Conservation (phyloP, 92 coral and sea anemone genomes). For the Siderastrea radians region DNA sequence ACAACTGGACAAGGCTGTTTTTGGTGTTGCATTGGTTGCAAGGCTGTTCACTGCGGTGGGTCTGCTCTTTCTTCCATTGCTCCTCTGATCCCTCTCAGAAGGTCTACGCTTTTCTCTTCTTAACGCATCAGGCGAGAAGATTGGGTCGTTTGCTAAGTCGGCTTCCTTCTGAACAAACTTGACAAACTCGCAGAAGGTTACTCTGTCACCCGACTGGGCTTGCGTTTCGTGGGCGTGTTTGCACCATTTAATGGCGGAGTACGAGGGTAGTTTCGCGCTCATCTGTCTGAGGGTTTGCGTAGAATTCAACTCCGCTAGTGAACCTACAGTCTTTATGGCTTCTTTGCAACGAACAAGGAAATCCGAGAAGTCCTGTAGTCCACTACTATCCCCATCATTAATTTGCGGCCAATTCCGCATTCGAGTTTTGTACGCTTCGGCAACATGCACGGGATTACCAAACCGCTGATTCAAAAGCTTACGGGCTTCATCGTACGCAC, state of each 20-base stretch:
- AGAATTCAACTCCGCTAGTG: slow-evolving; percentile 54
- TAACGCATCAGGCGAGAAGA: slow-evolving; percentile 72
- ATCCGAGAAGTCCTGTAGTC: slow-evolving; percentile 64
- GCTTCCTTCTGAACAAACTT: slow-evolving; percentile 64
- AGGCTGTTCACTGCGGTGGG: slow-evolving; percentile 10
- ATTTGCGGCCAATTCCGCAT: slow-evolving; percentile 69
- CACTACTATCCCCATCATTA: slow-evolving; percentile 60
- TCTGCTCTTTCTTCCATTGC: not conserved
- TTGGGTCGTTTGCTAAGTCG: slow-evolving; percentile 74
- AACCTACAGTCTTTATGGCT: slow-evolving; percentile 44
- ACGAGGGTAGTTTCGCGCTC: slow-evolving; percentile 45
- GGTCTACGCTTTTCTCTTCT: slow-evolving; percentile 37
- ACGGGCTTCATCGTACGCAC: no score
- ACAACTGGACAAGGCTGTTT: not conserved
- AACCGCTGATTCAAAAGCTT: slow-evolving; percentile 8
- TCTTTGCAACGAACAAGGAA: slow-evolving; percentile 63
- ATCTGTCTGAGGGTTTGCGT: slow-evolving; percentile 38
- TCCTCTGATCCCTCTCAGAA: not conserved
- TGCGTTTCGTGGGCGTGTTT: slow-evolving; percentile 45
- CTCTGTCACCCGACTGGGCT: slow-evolving; percentile 8
- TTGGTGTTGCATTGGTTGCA: slow-evolving; percentile 4
- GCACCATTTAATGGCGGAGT: not conserved
- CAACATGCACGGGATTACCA: slow-evolving; percentile 12
- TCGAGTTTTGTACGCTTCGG: slow-evolving; percentile 64
- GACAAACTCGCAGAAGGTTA: slow-evolving; percentile 50